Evolutionary conservation across 2,797 vertebrate species (phyloP).

Genomic region (Knipowitschia caucasica): DNA sequence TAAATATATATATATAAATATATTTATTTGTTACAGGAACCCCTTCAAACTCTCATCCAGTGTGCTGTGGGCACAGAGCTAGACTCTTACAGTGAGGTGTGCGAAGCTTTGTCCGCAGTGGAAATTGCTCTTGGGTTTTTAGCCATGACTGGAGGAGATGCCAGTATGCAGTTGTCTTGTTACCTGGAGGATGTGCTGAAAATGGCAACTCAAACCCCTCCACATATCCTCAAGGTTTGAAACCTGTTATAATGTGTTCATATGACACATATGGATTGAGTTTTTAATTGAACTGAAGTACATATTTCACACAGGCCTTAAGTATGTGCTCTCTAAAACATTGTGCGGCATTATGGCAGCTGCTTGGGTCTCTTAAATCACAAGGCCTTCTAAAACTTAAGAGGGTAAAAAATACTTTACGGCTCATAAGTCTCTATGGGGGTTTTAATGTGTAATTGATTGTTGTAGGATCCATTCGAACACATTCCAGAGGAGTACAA

Average conservation of each 20-base stretch:
- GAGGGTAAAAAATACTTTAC: conserved; percentile 69
- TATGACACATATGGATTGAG: background rate
- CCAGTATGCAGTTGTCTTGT: conserved; percentile 74
- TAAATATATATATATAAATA: too few species aligned
- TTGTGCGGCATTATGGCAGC: conserved; percentile 85
- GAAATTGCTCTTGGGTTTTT: conserved; percentile 90
- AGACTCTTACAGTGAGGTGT: conserved; percentile 88
- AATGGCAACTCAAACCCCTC: conserved; percentile 83
- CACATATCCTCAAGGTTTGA: conserved; percentile 81
- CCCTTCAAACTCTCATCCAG: conserved; percentile 74
- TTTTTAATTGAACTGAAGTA: background rate
- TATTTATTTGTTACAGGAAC: conserved; percentile 61
- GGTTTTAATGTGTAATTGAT: background rate
- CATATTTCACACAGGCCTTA: conserved; percentile 74
- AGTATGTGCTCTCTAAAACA: conserved; percentile 82
- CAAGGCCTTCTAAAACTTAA: conserved; percentile 85
- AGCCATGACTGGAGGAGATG: conserved; percentile 82
- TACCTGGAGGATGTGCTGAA: conserved; percentile 84
- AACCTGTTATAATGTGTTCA: background rate
- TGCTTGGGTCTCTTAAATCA: conserved; percentile 86
- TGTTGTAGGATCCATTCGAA: conserved; percentile 84
- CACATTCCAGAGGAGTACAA: conserved; percentile 76
- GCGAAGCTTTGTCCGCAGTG: conserved; percentile 83
- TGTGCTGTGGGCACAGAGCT: conserved; percentile 79
- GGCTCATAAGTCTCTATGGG: background rate